Percentiles rank a stretch among this genome's conserved stretches.
These are phyloP conservation scores for Automeris io DNA, from an alignment of 2,888 invertebrate genomes.

Conservation along the genomic window DNA sequence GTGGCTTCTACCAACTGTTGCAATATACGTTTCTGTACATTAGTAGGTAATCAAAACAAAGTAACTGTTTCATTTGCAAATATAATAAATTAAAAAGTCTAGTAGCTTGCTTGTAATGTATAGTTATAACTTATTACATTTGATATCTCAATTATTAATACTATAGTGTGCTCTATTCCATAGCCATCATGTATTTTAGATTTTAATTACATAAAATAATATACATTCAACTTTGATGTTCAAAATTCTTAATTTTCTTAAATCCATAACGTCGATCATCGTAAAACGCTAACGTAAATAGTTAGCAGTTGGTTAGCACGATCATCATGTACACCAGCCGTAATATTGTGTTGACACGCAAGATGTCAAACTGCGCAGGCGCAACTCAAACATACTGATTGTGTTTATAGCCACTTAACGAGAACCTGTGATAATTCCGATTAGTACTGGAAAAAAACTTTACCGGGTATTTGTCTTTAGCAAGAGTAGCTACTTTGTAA, in stretches of 20 bases:
- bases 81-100: too few relatives aligned
- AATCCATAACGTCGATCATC: constrained; percentile 19
- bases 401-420: constrained; percentile 77
- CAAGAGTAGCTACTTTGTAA: constrained; percentile 68
- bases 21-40: too few relatives aligned
- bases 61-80: too few relatives aligned
- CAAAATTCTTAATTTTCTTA: constrained; percentile 10
- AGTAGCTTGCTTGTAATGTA: too few relatives aligned
- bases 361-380: constrained; percentile 61
- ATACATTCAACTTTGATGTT: constrained; percentile 1
- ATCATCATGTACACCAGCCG: constrained; percentile 47
- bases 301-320: constrained; percentile 62
- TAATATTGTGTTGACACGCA: constrained; percentile 54
- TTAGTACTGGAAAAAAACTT: constrained; percentile 65
- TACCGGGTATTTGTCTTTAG: constrained; percentile 55
- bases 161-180: too few relatives aligned
- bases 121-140: too few relatives aligned
- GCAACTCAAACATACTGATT: constrained; percentile 63
- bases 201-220: too few relatives aligned
- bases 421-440: constrained; percentile 67
- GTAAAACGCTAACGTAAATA: constrained; percentile 52
- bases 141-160: too few relatives aligned
- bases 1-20: too few relatives aligned
- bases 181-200: too few relatives aligned
- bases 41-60: too few relatives aligned